phyloP scores from a whole-genome alignment of 2,888 invertebrate species.

The Drosophila mercatorum region DNA sequence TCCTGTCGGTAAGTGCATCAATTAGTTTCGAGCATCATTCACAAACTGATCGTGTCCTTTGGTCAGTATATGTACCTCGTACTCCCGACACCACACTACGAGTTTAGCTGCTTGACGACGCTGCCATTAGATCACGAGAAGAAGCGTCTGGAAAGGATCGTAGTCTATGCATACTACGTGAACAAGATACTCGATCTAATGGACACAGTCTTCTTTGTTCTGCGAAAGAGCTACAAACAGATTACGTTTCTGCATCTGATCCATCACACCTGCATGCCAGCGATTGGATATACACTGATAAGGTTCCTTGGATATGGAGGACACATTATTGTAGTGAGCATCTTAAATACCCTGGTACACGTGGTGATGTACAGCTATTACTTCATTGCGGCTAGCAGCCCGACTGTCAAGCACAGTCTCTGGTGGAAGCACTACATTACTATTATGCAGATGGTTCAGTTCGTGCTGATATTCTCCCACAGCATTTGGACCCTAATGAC shows the following conservation, averaged over 20 bases:
- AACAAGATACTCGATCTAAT: slow-evolving; percentile 56
- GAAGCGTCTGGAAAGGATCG: slow-evolving; percentile 36
- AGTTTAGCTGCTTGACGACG: slow-evolving; percentile 12
- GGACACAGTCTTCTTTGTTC: slow-evolving; percentile 60
- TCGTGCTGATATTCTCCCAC: slow-evolving; percentile 33
- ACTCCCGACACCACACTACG: neutral
- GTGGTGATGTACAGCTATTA: slow-evolving; percentile 56
- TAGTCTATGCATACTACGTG: slow-evolving; percentile 46
- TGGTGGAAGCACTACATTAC: slow-evolving; percentile 59
- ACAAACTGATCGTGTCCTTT: too few relatives aligned
- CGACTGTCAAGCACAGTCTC: slow-evolving; percentile 10
- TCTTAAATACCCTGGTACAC: slow-evolving; percentile 45
- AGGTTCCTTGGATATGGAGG: slow-evolving; percentile 51
- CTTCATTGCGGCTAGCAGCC: slow-evolving; percentile 38
- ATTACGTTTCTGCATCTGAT: slow-evolving; percentile 52
- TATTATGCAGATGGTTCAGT: slow-evolving; percentile 51
- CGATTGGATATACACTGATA: slow-evolving; percentile 15
- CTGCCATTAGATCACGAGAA: slow-evolving; percentile 28
- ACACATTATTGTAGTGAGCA: slow-evolving; percentile 30
- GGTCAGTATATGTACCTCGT: slow-evolving; percentile 4
- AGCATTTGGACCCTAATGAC: slow-evolving; percentile 32
- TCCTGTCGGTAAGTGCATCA: slow-evolving; percentile 11
- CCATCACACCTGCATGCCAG: slow-evolving; percentile 53
- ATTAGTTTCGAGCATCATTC: neutral
- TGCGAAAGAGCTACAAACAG: slow-evolving; percentile 57